Evolutionary conservation across 2,113 vertebrate genomes (phyloP).

Genomic region (Halichoerus grypus): DNA sequence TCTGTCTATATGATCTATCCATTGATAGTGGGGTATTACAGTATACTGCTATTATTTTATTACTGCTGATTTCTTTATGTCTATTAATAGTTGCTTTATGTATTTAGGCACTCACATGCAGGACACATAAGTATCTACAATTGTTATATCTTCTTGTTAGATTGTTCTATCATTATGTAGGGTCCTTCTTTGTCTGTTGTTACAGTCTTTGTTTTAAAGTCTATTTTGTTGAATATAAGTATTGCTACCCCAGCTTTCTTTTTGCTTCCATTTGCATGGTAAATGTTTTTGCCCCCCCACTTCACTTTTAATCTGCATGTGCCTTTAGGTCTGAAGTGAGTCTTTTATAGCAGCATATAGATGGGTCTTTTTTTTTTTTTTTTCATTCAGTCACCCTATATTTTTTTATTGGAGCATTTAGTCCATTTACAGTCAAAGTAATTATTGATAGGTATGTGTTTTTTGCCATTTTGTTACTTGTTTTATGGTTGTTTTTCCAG

Average conservation of each 20-base stretch:
- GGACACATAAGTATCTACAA: background rate
- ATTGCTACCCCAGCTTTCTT: background rate
- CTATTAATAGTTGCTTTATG: background rate
- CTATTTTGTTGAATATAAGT: background rate
- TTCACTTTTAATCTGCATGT: background rate
- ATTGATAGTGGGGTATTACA: background rate
- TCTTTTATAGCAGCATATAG: background rate
- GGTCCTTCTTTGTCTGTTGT: background rate
- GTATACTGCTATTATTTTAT: background rate
- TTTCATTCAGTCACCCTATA: background rate
- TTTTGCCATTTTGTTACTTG: background rate
- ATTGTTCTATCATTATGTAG: background rate
- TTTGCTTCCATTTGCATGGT: background rate
- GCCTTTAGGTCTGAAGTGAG: background rate
- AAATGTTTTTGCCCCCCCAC: background rate
- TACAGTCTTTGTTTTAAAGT: background rate
- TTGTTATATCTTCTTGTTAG: background rate
- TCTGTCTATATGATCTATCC: background rate
- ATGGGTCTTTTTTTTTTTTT: background rate
- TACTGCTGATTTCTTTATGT: background rate
- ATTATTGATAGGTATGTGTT: background rate
- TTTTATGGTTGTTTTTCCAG: background rate
- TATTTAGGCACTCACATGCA: background rate
- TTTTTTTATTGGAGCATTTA: background rate
- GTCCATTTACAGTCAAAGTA: background rate